Evolutionary conservation across 2,113 vertebrate genomes (phyloP).

Genomic region (Eptesicus fuscus): DNA sequence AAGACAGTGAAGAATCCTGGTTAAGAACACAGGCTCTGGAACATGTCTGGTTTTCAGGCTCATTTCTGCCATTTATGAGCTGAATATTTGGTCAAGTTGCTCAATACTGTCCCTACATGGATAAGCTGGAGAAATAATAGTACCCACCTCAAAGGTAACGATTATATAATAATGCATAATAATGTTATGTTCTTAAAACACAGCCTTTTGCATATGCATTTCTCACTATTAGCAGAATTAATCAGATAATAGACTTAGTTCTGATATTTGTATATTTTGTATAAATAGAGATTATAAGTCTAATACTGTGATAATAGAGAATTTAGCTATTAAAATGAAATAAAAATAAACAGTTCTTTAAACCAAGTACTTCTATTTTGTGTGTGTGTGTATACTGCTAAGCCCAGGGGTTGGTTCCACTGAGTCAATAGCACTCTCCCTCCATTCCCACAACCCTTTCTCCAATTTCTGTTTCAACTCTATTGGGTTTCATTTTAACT

Average conservation of each 20-base stretch:
- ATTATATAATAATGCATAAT: not conserved
- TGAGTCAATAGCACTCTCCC: not conserved
- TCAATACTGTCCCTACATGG: not conserved
- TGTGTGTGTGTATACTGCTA: not conserved
- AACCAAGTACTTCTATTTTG: not conserved
- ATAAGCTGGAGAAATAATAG: not conserved
- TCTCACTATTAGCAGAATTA: not conserved
- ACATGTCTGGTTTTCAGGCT: not conserved
- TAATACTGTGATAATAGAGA: not conserved
- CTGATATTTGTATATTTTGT: not conserved
- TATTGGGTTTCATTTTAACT: not conserved
- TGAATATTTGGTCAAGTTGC: not conserved
- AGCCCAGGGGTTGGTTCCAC: not conserved
- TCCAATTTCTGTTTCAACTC: not conserved
- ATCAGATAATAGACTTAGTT: not conserved
- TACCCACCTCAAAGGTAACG: not conserved
- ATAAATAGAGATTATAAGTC: not conserved
- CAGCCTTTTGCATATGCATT: not conserved
- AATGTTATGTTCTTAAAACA: not conserved
- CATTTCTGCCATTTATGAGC: not conserved
- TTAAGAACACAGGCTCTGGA: not conserved
- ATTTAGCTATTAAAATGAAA: not conserved
- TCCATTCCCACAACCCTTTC: not conserved
- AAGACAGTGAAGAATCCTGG: not conserved
- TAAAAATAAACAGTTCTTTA: not conserved